A percentile compares a stretch with the other conserved stretches of the same genome.
Evolutionary conservation across 2,888 invertebrate species (phyloP).

Genomic region (Panopea generosa): DNA sequence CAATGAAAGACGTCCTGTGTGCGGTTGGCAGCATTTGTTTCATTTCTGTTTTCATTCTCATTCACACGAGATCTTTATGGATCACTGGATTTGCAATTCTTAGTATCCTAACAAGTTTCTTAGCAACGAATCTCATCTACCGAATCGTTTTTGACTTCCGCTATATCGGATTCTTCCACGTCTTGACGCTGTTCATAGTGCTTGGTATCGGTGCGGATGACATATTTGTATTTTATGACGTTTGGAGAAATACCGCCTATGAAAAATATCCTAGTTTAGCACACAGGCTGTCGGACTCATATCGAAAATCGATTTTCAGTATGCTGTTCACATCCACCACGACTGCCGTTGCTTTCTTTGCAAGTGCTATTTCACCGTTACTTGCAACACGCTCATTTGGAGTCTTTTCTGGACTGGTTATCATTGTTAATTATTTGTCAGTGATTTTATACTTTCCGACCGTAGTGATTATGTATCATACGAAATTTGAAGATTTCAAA

Average conservation of each 20-base stretch:
- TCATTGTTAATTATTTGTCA: slow-evolving; percentile 74
- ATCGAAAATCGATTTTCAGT: slow-evolving; percentile 69
- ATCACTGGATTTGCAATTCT: slow-evolving; percentile 69
- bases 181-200: slow-evolving; percentile 73
- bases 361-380: slow-evolving; percentile 74
- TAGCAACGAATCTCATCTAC: slow-evolving; percentile 73
- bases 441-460: slow-evolving; percentile 74
- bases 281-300: slow-evolving; percentile 71
- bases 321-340: slow-evolving; percentile 77
- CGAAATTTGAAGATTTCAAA: slow-evolving; percentile 62
- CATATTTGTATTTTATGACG: slow-evolving; percentile 76
- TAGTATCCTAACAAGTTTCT: slow-evolving; percentile 72
- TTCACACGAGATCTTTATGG: slow-evolving; percentile 74
- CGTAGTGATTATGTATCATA: slow-evolving; percentile 71
- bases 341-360: slow-evolving; percentile 74
- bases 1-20: slow-evolving; percentile 65
- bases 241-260: slow-evolving; percentile 69
- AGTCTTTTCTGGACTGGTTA: slow-evolving; percentile 74
- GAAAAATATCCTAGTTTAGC: slow-evolving; percentile 64
- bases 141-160: slow-evolving; percentile 67
- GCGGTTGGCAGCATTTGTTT: slow-evolving; percentile 72
- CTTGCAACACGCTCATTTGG: slow-evolving; percentile 78
- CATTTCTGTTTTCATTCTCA: slow-evolving; percentile 69
- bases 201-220: slow-evolving; percentile 77
- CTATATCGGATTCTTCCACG: slow-evolving; percentile 77